Conservation (phyloP, 2,888 invertebrate genomes). For the Macaria liturata region DNA sequence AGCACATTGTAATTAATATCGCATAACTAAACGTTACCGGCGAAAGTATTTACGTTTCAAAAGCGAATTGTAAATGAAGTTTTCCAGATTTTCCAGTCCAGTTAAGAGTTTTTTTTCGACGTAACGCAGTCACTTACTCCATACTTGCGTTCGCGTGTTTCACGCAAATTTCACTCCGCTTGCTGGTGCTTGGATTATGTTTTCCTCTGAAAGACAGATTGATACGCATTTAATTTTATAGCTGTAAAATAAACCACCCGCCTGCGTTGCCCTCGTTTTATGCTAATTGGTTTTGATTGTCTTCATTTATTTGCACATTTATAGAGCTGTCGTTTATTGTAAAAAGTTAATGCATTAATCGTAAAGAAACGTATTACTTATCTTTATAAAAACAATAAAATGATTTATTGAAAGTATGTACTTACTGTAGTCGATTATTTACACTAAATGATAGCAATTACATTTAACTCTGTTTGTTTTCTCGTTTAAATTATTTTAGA, state of each 20-base stretch:
- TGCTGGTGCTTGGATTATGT: slow-evolving; percentile 29
- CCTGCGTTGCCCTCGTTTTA: too few species aligned
- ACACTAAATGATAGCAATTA: too few species aligned
- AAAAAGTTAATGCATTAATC: too few species aligned
- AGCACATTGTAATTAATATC: slow-evolving; percentile 58
- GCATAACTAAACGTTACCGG: slow-evolving; percentile 56
- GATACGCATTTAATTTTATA: slow-evolving; percentile 11
- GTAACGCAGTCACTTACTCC: slow-evolving; percentile 61
- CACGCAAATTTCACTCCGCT: slow-evolving; percentile 62
- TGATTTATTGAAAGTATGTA: too few species aligned
- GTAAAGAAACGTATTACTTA: too few species aligned
- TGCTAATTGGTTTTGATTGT: not conserved
- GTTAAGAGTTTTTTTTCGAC: slow-evolving; percentile 53
- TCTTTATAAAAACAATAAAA: too few species aligned
- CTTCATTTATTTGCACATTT: not conserved
- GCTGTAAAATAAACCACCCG: slow-evolving; percentile 1
- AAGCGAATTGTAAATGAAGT: slow-evolving; percentile 60
- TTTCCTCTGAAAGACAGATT: slow-evolving; percentile 35
- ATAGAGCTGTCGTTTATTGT: too few species aligned
- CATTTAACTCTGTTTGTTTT: too few species aligned
- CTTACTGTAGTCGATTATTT: too few species aligned
- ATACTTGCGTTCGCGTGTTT: slow-evolving; percentile 72
- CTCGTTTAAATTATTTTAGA: too few species aligned
- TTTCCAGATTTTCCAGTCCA: slow-evolving; percentile 71
- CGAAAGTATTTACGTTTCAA: slow-evolving; percentile 73